These are phyloP conservation scores for Pocillopora verrucosa DNA, from an alignment of 64 coral and sea anemone genomes.

Conservation along the genomic window DNA sequence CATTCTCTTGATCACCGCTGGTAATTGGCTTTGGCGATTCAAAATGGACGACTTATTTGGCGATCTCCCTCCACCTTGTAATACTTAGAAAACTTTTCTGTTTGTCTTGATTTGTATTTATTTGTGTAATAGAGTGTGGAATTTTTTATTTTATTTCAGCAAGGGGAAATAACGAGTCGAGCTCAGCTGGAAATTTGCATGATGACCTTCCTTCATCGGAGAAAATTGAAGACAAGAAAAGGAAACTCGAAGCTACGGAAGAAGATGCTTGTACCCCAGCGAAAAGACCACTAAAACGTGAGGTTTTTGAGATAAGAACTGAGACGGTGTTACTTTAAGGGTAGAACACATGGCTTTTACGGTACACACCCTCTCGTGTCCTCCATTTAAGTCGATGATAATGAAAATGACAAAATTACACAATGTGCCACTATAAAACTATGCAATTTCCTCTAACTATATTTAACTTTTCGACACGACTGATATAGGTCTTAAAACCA, in stretches of 20 bases:
- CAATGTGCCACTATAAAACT: too few species aligned
- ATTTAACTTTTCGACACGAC: too few species aligned
- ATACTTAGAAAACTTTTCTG: neutral
- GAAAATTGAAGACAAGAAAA: conserved; percentile 6
- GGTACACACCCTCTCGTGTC: too few species aligned
- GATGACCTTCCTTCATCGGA: conserved; percentile 7
- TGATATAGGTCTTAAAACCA: too few species aligned
- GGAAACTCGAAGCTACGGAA: neutral
- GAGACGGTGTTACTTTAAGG: too few species aligned
- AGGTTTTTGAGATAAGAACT: neutral
- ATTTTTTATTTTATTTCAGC: neutral
- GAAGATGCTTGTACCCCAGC: neutral
- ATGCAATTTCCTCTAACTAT: too few species aligned
- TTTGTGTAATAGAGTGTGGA: neutral
- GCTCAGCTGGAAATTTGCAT: conserved; percentile 9
- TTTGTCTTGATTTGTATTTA: neutral
- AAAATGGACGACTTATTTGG: conserved; percentile 51
- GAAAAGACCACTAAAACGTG: neutral
- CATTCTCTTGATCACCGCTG: neutral
- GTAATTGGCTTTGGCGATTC: neutral
- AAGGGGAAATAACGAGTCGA: neutral
- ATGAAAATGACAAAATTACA: too few species aligned
- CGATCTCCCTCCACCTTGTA: conserved; percentile 28
- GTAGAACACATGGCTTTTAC: too few species aligned
- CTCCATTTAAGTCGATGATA: too few species aligned